Evolutionary conservation across 2,888 invertebrate genomes (phyloP).

Genomic region (Tipula lateralis): DNA sequence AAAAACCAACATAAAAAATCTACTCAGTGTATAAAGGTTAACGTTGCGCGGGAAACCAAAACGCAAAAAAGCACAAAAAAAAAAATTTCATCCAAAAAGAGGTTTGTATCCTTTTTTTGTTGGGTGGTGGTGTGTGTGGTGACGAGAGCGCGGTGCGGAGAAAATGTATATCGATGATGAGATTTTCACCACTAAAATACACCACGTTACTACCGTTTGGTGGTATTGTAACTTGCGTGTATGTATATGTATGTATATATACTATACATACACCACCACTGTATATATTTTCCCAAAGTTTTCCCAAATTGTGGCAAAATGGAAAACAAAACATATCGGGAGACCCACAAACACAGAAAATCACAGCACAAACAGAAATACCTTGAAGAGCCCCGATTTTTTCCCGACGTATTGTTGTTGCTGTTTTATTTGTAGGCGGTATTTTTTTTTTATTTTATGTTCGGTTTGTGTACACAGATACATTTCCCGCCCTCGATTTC

Average conservation of each 20-base stretch:
- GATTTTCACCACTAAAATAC: slow-evolving; percentile 26
- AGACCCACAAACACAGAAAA: slow-evolving; percentile 27
- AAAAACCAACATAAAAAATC: slow-evolving; percentile 12
- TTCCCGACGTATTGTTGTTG: background rate
- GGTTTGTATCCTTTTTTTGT: slow-evolving; percentile 26
- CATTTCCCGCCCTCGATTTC: slow-evolving; percentile 24
- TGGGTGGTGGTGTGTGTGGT: slow-evolving; percentile 14
- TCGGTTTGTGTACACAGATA: background rate
- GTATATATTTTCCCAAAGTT: background rate
- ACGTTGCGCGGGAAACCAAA: slow-evolving; percentile 30
- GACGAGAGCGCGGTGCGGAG: slow-evolving; percentile 6
- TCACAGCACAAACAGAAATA: slow-evolving; percentile 12
- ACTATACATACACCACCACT: background rate
- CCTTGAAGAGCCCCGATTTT: background rate
- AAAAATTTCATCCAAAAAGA: background rate
- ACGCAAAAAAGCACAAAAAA: slow-evolving; percentile 2
- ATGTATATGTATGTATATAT: background rate
- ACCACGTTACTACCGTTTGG: slow-evolving; percentile 26
- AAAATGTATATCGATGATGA: slow-evolving; percentile 26
- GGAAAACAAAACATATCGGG: background rate
- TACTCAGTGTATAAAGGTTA: slow-evolving; percentile 20
- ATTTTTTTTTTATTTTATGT: background rate
- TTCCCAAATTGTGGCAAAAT: slow-evolving; percentile 26
- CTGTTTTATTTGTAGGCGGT: background rate
- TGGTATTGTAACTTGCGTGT: background rate